Evolutionary conservation across 2,797 vertebrate genomes (phyloP), one percentile per base, ranked within the genome.

Genomic region (Neopelma chrysocephalum): DNA sequence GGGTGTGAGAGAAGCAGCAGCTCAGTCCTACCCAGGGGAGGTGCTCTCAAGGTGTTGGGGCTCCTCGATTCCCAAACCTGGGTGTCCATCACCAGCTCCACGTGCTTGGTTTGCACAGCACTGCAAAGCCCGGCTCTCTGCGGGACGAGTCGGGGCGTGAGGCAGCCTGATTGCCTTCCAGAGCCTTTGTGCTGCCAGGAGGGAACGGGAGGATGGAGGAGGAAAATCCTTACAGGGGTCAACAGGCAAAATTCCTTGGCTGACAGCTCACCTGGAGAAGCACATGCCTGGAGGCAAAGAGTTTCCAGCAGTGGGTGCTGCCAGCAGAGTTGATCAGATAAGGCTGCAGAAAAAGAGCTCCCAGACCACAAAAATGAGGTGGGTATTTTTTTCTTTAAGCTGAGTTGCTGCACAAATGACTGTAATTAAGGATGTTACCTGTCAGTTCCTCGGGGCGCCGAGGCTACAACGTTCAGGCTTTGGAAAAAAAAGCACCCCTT

Each of bases 391-490:
- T 48, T 45, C 36, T 64, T 6, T 9, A 36, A 60, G 51, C 38
- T 1, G 38, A 72, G 12, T 27, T 96, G 62, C 76, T 83, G 56
- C 89, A 90, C 54, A 64, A 83, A 93, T 57, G 32, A 70, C 77
- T 92, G 45, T 62, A 92, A 94, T 92, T 89, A 88, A 73, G 65
- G 76, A 60, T 72, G 48, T 78, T 90, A 94, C 76, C 93, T 88
- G 86, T 81, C 90, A 70, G 80, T 5, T 89, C 79, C 75, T 81
- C 62, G 3, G 77, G 73, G 80, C 82, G 45, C 53, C 0, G 48
- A 83, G 82, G 60, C 51, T 73, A 31, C 72, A 36, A 18, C 0
- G 29, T 16, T 75, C 31, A 56, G 26, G 45, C 58, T 82, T 34
- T 22, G 53, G 54, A 40, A 65, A 36, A 85, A n/a, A 64, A 93